A percentile compares a stretch with the other conserved stretches of the same genome.
phyloP scores from a whole-genome alignment of 1,140 invertebrate species.

The Melanaphis sacchari region DNA sequence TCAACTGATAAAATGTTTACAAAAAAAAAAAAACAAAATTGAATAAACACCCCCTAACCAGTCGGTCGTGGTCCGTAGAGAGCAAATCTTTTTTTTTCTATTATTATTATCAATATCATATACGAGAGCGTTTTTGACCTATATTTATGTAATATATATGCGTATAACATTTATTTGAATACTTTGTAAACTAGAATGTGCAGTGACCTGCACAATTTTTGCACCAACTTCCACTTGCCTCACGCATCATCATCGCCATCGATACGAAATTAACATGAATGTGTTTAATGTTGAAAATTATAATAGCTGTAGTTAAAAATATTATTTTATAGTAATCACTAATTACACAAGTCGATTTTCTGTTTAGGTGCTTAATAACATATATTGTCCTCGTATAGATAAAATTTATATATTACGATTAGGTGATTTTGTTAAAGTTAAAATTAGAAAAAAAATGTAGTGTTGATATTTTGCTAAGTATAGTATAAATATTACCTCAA shows the following conservation, averaged over 20 bases:
- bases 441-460: no score
- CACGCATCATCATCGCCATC: not conserved
- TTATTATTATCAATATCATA: not conserved
- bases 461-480: no score
- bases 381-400: no score
- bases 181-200: not conserved
- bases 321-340: not conserved
- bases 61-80: not conserved
- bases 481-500: no score
- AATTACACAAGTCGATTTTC: not conserved
- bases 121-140: not conserved
- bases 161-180: not conserved
- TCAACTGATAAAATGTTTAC: not conserved
- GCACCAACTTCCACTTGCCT: not conserved
- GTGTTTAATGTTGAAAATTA: not conserved
- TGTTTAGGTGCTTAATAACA: not conserved
- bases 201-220: not conserved
- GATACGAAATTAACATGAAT: not conserved
- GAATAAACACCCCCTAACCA: not conserved
- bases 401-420: no score
- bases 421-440: no score
- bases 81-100: not conserved
- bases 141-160: not conserved
- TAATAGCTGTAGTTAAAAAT: not conserved
- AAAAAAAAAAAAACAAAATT: conserved; percentile 12